Percentiles rank a stretch among this genome's conserved stretches.
phyloP scores from a whole-genome alignment of 2,797 vertebrate genomes.

The Geotria australis region DNA sequence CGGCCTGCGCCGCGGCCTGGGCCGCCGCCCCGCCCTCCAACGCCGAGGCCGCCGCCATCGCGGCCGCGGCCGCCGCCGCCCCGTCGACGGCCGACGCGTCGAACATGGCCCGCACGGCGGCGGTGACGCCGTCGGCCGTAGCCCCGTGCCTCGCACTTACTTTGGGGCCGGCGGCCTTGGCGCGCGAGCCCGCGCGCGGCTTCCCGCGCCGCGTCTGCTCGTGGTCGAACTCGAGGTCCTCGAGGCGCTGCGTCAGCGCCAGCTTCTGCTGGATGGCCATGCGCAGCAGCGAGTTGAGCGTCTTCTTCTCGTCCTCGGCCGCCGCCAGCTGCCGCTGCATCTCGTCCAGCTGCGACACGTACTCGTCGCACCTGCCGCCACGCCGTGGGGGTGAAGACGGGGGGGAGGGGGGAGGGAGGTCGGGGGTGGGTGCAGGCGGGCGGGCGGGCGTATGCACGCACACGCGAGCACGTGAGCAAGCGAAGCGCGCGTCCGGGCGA shows the following conservation, averaged over 20 bases:
- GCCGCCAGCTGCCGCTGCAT: slow-evolving; percentile 92
- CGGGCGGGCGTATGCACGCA: too few relatives aligned
- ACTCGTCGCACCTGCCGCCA: slow-evolving; percentile 55
- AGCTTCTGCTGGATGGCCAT: slow-evolving; percentile 99
- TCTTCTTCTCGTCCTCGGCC: slow-evolving; percentile 96
- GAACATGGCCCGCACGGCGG: too few relatives aligned
- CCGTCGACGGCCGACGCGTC: too few relatives aligned
- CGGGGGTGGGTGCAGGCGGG: neutral
- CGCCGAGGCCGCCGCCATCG: too few relatives aligned
- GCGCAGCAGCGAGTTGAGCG: slow-evolving; percentile 71
- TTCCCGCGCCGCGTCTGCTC: slow-evolving; percentile 46
- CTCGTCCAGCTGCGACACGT: slow-evolving; percentile 77
- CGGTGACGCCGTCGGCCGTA: too few relatives aligned
- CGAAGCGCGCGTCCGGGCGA: too few relatives aligned
- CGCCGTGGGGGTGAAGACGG: neutral
- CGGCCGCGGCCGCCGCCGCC: too few relatives aligned
- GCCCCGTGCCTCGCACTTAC: neutral
- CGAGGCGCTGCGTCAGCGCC: slow-evolving; percentile 78
- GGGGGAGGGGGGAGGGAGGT: neutral
- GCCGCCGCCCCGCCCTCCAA: too few relatives aligned
- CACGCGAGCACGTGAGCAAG: too few relatives aligned
- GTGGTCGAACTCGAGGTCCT: slow-evolving; percentile 72
- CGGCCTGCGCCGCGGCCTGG: too few relatives aligned
- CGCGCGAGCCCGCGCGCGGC: neutral
- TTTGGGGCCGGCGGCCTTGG: neutral